These are phyloP conservation scores for Dusona sp. DNA, from an alignment of 2,888 invertebrate species.

Conservation along the genomic window DNA sequence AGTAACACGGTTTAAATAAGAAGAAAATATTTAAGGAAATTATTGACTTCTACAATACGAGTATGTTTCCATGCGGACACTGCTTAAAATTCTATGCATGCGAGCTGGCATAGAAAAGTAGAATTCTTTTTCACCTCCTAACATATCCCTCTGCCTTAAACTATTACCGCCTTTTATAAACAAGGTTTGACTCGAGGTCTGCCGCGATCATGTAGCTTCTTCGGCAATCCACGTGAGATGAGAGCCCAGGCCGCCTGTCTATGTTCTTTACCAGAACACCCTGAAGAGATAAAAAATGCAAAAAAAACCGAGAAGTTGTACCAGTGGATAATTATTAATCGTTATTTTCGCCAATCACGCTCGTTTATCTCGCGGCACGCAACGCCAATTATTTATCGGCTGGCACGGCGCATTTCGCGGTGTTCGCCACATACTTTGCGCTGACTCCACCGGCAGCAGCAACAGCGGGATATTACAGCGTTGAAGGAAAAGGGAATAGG, in stretches of 20 bases:
- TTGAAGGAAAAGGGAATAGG: constrained; percentile 27
- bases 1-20: neutral
- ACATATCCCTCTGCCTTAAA: neutral
- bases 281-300: constrained; percentile 38
- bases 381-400: constrained; percentile 83
- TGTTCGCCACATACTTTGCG: constrained; percentile 38
- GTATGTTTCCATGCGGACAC: neutral
- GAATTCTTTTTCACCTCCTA: neutral
- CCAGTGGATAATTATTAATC: constrained; percentile 84
- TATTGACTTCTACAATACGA: neutral
- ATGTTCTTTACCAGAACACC: constrained; percentile 19
- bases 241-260: constrained; percentile 22
- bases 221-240: constrained; percentile 27
- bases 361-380: constrained; percentile 83
- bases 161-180: constrained; percentile 23
- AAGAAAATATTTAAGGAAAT: neutral
- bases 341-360: constrained; percentile 84
- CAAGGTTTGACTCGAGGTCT: constrained; percentile 30
- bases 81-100: neutral
- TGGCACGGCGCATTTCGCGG: constrained; percentile 65
- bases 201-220: constrained; percentile 32
- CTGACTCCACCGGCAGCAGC: constrained; percentile 34
- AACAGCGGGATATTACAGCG: constrained; percentile 45
- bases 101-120: neutral
- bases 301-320: constrained; percentile 72